Conservation (phyloP, 2,888 invertebrate species). For the Idaea dimidiata region DNA sequence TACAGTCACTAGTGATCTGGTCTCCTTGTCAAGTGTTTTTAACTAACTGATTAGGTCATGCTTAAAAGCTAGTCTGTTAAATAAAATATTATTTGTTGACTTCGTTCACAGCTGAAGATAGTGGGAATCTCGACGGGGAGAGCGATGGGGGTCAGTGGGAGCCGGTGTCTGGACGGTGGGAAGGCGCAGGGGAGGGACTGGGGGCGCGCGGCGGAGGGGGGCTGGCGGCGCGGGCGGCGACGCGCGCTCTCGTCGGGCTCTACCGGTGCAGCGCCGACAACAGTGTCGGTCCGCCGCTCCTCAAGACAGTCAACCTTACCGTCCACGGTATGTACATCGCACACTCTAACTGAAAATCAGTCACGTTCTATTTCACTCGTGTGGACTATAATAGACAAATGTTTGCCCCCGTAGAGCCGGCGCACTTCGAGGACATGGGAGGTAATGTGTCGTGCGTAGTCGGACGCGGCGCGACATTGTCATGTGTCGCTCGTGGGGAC, state of each 20-base stretch:
- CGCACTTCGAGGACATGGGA: constrained; percentile 84
- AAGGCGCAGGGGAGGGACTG: constrained; percentile 22
- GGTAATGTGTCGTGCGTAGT: constrained; percentile 82
- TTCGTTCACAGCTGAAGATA: too few species aligned
- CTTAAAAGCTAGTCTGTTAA: too few species aligned
- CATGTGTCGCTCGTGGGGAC: constrained; percentile 90
- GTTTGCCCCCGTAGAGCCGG: constrained; percentile 80
- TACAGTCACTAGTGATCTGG: too few species aligned
- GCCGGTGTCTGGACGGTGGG: too few species aligned
- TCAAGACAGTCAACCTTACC: constrained; percentile 88
- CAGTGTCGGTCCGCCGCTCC: constrained; percentile 89
- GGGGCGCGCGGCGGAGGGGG: constrained; percentile 75
- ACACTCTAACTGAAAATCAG: too few species aligned
- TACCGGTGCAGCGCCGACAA: constrained; percentile 92
- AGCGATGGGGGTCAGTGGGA: constrained; percentile 28
- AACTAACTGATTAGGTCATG: too few species aligned
- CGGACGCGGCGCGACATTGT: constrained; percentile 78
- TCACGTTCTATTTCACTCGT: too few species aligned
- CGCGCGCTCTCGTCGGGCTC: constrained; percentile 85
- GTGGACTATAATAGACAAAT: constrained; percentile 8
- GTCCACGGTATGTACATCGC: constrained; percentile 88
- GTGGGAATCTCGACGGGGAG: too few species aligned
- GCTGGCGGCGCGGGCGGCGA: constrained; percentile 83
- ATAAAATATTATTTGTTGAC: too few species aligned
- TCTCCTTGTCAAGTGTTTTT: too few species aligned